Evolutionary conservation across 2,888 invertebrate genomes (phyloP).

Genomic region (Sinopyrophorus schimmeli): DNA sequence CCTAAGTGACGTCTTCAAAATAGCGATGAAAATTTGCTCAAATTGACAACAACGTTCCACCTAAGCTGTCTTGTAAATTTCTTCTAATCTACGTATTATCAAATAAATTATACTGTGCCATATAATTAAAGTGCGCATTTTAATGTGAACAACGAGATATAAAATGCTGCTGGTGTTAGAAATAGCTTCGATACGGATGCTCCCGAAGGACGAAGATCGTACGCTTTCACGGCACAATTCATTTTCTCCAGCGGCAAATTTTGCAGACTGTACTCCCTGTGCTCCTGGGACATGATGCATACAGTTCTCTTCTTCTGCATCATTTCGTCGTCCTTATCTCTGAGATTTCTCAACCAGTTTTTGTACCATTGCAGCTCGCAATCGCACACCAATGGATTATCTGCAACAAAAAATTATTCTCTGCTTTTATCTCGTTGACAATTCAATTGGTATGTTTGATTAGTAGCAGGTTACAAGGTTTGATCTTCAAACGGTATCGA

Average conservation of each 20-base stretch:
- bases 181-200: constrained; percentile 35
- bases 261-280: constrained; percentile 81
- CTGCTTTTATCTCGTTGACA: too few species aligned
- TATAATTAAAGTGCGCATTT: constrained; percentile 36
- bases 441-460: too few species aligned
- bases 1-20: neutral
- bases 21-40: constrained; percentile 5
- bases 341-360: constrained; percentile 75
- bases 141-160: constrained; percentile 26
- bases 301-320: constrained; percentile 85
- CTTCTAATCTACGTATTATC: constrained; percentile 14
- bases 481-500: too few species aligned
- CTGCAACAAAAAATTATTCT: constrained; percentile 61
- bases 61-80: constrained; percentile 5
- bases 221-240: constrained; percentile 75
- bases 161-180: constrained; percentile 25
- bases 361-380: constrained; percentile 90
- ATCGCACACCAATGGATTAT: constrained; percentile 86
- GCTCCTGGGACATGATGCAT: constrained; percentile 79
- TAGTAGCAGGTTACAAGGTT: too few species aligned
- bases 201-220: constrained; percentile 37
- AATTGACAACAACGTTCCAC: constrained; percentile 2
- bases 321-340: constrained; percentile 84
- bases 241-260: constrained; percentile 81
- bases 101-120: constrained; percentile 19